Base-by-base conservation (phyloP, 2,113 vertebrate genomes). In the Podiceps cristatus region DNA sequence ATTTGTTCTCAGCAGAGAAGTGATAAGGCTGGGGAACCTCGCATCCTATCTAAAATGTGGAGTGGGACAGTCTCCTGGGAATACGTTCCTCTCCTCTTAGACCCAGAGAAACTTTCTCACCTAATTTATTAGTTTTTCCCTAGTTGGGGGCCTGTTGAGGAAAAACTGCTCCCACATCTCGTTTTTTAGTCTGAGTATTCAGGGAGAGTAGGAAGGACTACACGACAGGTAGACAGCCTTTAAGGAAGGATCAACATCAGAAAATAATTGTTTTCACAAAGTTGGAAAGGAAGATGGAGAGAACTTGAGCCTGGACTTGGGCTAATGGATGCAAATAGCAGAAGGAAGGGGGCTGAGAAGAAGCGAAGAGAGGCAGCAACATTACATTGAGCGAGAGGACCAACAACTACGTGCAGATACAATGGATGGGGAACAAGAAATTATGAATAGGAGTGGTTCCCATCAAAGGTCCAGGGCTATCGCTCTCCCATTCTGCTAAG, bases 341-440 rank as follows among this genome's bases (percentile, higher is more conserved):
- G 76, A 67, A 69, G 23, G 50, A 55, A 47, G 10, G 60, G 44
- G 69, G n/a, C 31, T 42, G 83, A 33, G 35, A 42, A 47, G 50
- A 17, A 59, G 71, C 19, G 31, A 35, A 42, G 5, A 66, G n/a
- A 74, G 11, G 53, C 27, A 40, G 55, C 14, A 10, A 45, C 7
- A 9, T 17, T 31, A 0, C 3, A 19, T 2, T 0, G 2, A 53
- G n/a, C 33, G 33, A 66, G 56, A 60, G 69, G 45, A 47, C 2
- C 31, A 29, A 53, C 13, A 62, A 4, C 8, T 15, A 44, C 1
- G 0, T 5, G 16, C 10, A 37, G 63, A 9, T 10, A 28, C n/a
- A 55, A 19, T 6, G 37, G 71, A 55, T 13, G 19, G 45, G 74
- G 49, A 59, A 11, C 18, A 52, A 53, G n/a, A 66, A 66, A 9